A percentile compares a stretch with the other conserved stretches of the same genome.
Conservation (phyloP, 2,797 vertebrate genomes). For the Adelosebastes latens region DNA sequence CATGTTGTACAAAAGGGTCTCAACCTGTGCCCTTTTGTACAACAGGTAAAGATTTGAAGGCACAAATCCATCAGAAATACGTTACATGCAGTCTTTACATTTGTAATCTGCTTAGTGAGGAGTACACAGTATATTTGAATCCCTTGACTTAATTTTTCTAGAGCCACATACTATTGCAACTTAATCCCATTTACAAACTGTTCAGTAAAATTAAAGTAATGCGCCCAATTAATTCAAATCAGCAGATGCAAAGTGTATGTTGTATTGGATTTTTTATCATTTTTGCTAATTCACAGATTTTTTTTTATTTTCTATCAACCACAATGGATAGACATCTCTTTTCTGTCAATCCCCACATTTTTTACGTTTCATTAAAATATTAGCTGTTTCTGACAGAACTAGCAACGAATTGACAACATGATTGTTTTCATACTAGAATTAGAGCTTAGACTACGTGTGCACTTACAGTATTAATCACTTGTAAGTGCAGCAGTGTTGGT, state of each 20-base stretch:
- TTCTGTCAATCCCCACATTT: neutral
- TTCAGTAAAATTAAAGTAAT: neutral
- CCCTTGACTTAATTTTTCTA: neutral
- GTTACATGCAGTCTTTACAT: neutral
- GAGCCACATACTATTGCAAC: neutral
- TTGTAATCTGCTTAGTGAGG: neutral
- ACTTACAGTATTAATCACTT: neutral
- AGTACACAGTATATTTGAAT: neutral
- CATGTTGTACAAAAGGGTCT: neutral
- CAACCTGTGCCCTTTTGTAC: neutral
- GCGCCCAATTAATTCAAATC: neutral
- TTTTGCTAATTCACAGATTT: neutral
- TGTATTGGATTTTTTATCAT: neutral
- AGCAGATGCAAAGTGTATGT: neutral
- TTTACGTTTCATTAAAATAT: neutral
- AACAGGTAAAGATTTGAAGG: neutral
- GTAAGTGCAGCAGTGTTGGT: neutral
- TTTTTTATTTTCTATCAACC: neutral
- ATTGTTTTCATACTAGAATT: neutral
- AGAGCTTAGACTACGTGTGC: neutral
- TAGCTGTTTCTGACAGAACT: neutral
- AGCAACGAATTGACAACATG: neutral
- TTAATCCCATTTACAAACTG: neutral
- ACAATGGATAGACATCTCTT: neutral
- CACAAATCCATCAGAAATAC: neutral